Percentiles rank a stretch among this genome's conserved stretches.
phyloP scores from a whole-genome alignment of 2,113 vertebrate species.

The Corythornis madagascariensis region DNA sequence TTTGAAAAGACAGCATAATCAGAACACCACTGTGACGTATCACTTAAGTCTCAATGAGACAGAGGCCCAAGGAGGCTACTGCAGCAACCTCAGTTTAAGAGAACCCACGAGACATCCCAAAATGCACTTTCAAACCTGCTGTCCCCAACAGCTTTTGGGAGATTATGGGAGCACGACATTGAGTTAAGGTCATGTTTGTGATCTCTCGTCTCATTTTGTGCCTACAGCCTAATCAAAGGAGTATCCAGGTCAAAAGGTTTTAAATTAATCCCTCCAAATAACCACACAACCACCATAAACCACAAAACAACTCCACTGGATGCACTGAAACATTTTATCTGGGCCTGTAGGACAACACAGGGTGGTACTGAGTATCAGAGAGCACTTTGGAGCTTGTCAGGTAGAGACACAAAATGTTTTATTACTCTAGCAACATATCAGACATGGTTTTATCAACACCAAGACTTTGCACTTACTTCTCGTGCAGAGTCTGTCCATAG shows the following conservation, averaged over 20 bases:
- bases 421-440: background rate
- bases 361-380: rapidly evolving
- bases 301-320: background rate
- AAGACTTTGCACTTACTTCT: background rate
- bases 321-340: background rate
- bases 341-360: background rate
- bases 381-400: background rate
- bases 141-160: background rate
- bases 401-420: background rate
- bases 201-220: background rate
- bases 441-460: background rate
- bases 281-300: too few relatives aligned
- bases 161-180: background rate
- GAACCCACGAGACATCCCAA: background rate
- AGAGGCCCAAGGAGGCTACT: background rate
- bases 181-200: background rate
- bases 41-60: background rate
- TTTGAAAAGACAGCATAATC: background rate
- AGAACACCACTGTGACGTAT: background rate
- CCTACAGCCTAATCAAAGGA: background rate
- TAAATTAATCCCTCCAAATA: background rate
- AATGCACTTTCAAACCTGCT: background rate
- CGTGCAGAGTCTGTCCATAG: background rate
- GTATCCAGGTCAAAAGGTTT: slow-evolving; percentile 29
- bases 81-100: background rate